Conservation (phyloP, 2,113 vertebrate genomes). For the Laterallus jamaicensis region DNA sequence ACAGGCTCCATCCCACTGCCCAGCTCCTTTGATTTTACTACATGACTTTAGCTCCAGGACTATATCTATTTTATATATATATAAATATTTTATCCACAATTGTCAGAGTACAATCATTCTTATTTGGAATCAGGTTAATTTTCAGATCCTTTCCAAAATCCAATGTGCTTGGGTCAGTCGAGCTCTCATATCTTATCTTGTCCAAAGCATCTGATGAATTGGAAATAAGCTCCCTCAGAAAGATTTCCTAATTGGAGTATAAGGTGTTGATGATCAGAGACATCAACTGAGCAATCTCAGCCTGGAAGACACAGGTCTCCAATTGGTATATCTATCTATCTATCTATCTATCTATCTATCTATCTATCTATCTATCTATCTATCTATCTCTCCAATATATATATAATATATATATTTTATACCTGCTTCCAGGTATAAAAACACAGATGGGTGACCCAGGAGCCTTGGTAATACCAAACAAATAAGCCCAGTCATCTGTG, state of each 20-base stretch:
- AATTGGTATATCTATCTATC: neutral
- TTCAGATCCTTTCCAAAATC: constrained; percentile 86
- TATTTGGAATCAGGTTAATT: constrained; percentile 82
- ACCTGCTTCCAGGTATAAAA: neutral
- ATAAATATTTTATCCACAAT: constrained; percentile 71
- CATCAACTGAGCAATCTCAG: constrained; percentile 89
- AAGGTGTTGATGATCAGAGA: constrained; percentile 90
- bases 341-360: too few relatives aligned
- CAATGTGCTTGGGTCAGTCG: constrained; percentile 85
- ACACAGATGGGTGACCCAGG: neutral
- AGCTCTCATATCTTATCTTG: constrained; percentile 83
- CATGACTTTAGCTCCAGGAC: neutral
- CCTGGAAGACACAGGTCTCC: constrained; percentile 89
- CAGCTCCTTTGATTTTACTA: neutral
- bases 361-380: too few relatives aligned
- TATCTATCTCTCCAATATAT: too few relatives aligned
- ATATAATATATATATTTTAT: too few relatives aligned
- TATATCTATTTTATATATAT: too few relatives aligned
- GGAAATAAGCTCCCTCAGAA: constrained; percentile 84
- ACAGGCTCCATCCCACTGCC: neutral
- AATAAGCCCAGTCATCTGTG: neutral
- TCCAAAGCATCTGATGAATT: constrained; percentile 87
- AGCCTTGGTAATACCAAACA: neutral
- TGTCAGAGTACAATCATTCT: constrained; percentile 79
- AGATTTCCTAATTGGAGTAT: constrained; percentile 90